These are phyloP conservation scores for Chondrilla cf. caribensis DNA, from an alignment of 37 sponge, comb jelly and placozoan genomes.

Conservation along the genomic window DNA sequence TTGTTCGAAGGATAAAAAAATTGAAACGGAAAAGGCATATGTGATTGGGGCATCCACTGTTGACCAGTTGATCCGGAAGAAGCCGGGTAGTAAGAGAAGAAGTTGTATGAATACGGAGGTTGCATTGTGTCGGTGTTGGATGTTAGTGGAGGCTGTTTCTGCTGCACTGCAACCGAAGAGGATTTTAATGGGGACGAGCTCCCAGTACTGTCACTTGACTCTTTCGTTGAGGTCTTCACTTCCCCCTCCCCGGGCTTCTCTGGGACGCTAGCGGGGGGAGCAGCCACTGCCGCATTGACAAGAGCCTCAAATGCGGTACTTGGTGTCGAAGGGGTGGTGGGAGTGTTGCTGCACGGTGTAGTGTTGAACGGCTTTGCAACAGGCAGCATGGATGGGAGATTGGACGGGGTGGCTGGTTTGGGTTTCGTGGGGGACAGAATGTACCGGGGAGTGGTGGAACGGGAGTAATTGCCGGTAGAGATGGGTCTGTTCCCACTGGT, in stretches of 20 bases:
- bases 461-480: background rate
- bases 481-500: conserved; percentile 45
- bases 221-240: background rate
- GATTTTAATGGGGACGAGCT: no score
- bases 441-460: background rate
- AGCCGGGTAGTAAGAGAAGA: no score
- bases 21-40: no score
- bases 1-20: no score
- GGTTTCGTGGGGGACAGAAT: background rate
- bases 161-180: no score
- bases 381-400: background rate
- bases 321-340: conserved; percentile 16
- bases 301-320: conserved; percentile 58
- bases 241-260: background rate
- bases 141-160: no score
- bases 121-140: no score
- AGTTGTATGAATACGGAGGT: no score
- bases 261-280: conserved; percentile 57
- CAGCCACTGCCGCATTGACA: conserved; percentile 70
- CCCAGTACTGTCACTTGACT: no score
- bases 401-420: conserved; percentile 12
- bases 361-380: background rate
- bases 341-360: background rate
- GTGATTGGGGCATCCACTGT: no score
- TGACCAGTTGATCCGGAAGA: no score